Evolutionary conservation across 1,140 invertebrate genomes (phyloP), one percentile per base, ranked within the genome.

Genomic region (Nomia melanderi): DNA sequence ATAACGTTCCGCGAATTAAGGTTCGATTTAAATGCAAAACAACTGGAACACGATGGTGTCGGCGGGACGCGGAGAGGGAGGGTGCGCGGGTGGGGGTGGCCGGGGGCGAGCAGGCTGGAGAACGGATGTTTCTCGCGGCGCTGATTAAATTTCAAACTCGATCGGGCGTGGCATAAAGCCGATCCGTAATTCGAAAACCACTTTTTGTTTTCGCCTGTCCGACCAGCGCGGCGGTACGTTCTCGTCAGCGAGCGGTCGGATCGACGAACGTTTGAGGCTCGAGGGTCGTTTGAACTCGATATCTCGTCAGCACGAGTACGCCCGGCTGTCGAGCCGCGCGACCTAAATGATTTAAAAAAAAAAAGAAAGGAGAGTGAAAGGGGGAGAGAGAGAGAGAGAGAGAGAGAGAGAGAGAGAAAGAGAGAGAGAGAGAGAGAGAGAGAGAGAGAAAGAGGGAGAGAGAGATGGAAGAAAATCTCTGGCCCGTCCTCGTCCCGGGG

Each of bases 281-380:
- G 20, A 83, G 82, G 50, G 77, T 79, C 62, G 66, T 79, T 83
- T 62, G 70, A 75, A 70, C 82, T 66, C 81, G 82, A 79, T 79
- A 83, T 74, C 66, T 57, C 77, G 70, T 83, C 80, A 82, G 72
- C 77, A 76, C 33, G 66, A 83, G 82, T 83, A 57, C 81, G 39
- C 44, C 54, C 47, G 33, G 29, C 71, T 72, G 56, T 83, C 81
- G 56, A 72, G 64, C 71, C 76, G 41, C 76, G 41, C 78, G 82
- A 83, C 81, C 81, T 76, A 83, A 79, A 83, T 83, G 66, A 83
- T 83, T 83, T 83, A 72, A 67, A 83, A 78, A 76, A 53, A 27
- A 53, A 69, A 63, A 81, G 50, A 75, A 75, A 36, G n/a, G n/a
- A n/a, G n/a, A n/a, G n/a, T n/a, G n/a, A n/a, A n/a, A n/a, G n/a